Evolutionary conservation across 2,113 vertebrate species (phyloP).

Genomic region (Penelope pileata): DNA sequence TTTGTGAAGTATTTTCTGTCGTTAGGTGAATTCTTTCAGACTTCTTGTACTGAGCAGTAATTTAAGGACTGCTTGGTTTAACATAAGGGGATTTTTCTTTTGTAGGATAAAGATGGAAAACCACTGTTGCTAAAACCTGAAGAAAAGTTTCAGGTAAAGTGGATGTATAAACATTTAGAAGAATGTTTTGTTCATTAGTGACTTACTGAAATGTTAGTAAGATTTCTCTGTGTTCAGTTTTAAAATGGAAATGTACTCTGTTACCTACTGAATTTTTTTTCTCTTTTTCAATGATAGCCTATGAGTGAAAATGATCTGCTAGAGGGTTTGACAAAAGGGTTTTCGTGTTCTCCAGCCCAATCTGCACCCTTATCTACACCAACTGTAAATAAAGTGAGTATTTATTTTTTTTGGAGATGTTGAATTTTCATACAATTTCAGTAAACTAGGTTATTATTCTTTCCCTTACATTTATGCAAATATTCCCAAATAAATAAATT

Average conservation of each 20-base stretch:
- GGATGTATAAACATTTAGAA: not conserved
- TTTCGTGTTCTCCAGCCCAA: constrained; percentile 39
- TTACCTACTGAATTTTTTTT: not conserved
- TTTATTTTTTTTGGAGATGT: not conserved
- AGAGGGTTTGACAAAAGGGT: constrained; percentile 74
- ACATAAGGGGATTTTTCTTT: not conserved
- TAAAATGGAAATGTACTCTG: not conserved
- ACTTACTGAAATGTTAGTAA: not conserved
- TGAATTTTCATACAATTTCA: not conserved
- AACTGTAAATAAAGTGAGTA: constrained; percentile 14
- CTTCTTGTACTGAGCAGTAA: not conserved
- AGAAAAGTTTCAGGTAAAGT: constrained; percentile 63
- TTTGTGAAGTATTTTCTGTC: not conserved
- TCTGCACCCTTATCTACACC: not conserved
- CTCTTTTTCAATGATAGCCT: constrained; percentile 52
- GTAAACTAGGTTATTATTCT: not conserved
- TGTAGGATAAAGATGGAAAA: constrained; percentile 78
- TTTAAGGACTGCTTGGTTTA: not conserved
- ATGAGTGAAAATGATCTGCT: constrained; percentile 74
- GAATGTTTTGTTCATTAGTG: not conserved
- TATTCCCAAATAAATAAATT: not conserved
- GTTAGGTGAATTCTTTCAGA: not conserved
- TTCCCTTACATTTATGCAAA: not conserved
- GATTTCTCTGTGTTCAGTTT: not conserved
- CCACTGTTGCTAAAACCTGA: constrained; percentile 57